phyloP scores from a whole-genome alignment of 2,797 vertebrate species.

The Sarcoramphus papa region DNA sequence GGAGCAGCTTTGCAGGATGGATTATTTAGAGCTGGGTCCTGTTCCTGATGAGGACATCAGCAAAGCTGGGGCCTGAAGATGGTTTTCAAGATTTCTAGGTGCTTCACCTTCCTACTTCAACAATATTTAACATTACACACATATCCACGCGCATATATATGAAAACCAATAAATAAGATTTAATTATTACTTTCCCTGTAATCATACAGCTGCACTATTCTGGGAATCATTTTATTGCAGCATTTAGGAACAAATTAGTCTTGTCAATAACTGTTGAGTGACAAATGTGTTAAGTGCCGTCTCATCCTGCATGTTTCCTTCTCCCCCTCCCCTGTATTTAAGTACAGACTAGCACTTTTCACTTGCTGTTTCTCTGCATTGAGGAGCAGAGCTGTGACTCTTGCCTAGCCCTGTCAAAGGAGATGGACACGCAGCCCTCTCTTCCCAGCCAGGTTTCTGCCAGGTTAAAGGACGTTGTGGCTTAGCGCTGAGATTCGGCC shows the following conservation, averaged over 20 bases:
- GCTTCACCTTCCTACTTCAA: background rate
- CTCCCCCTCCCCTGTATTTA: background rate
- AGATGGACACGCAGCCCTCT: background rate
- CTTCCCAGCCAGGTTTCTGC: background rate
- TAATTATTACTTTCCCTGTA: constrained; percentile 44
- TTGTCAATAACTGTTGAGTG: constrained; percentile 51
- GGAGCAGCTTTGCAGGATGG: background rate
- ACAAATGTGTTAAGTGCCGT: background rate
- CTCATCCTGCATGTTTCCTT: background rate
- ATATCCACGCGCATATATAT: background rate
- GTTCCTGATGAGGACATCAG: background rate
- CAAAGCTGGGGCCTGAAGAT: background rate
- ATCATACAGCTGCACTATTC: constrained; percentile 58
- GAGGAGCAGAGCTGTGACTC: background rate
- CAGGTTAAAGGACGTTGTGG: background rate
- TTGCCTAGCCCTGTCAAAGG: background rate
- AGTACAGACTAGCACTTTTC: background rate
- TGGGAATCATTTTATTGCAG: constrained; percentile 47
- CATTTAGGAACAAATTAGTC: constrained; percentile 57
- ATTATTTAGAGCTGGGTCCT: background rate
- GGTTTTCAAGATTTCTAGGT: background rate
- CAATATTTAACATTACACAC: background rate
- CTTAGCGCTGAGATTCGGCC: background rate
- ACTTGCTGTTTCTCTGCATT: background rate
- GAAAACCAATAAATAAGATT: background rate